Conservation (phyloP, 2,113 vertebrate genomes). For the Silurus asotus region DNA sequence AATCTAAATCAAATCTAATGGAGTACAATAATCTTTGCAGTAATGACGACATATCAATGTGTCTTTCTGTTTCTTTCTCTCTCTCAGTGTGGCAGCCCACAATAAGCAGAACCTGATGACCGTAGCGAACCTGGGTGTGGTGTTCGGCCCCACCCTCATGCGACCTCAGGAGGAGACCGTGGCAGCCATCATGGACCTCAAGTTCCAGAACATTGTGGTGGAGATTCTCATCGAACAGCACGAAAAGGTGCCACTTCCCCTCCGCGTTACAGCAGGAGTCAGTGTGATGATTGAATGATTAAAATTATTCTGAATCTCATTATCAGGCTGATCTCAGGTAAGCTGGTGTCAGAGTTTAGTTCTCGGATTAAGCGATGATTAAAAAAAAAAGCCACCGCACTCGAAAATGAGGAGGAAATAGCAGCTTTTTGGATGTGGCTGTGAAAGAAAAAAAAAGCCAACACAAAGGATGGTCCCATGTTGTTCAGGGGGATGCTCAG, state of each 20-base stretch:
- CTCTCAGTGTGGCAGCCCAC: constrained; percentile 84
- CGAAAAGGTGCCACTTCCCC: constrained; percentile 79
- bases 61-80: neutral
- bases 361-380: neutral
- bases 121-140: constrained; percentile 93
- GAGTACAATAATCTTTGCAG: neutral
- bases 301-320: neutral
- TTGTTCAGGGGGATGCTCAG: neutral
- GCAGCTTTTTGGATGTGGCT: constrained; percentile 11
- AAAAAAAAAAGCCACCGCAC: neutral
- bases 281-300: neutral
- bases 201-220: constrained; percentile 98
- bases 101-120: constrained; percentile 96
- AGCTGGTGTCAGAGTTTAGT: neutral
- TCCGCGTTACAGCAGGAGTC: neutral
- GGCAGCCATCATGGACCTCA: constrained; percentile 97
- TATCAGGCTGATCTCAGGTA: neutral
- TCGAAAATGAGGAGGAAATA: neutral
- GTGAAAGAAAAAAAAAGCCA: neutral
- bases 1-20: neutral
- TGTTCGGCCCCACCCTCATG: constrained; percentile 97
- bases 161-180: constrained; percentile 94
- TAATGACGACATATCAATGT: neutral
- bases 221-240: constrained; percentile 97
- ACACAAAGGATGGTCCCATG: neutral